phyloP scores from a whole-genome alignment of 2,888 invertebrate species.

The Drepana falcataria region DNA sequence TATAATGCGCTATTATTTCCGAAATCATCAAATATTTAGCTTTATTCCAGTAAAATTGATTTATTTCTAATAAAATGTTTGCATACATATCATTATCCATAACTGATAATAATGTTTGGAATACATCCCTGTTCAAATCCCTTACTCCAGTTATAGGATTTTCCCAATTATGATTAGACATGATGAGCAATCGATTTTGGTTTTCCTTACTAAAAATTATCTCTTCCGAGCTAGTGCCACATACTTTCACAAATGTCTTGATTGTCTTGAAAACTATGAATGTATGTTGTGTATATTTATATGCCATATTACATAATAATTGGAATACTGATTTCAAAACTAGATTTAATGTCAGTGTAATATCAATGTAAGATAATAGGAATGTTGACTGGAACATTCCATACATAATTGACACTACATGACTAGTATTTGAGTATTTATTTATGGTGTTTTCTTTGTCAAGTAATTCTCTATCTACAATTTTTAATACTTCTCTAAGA shows the following conservation, averaged over 20 bases:
- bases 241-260: conserved; percentile 57
- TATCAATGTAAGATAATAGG: conserved; percentile 24
- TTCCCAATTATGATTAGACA: conserved; percentile 81
- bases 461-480: conserved; percentile 31
- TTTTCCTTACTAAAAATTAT: conserved; percentile 38
- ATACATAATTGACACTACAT: conserved; percentile 56
- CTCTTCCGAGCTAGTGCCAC: conserved; percentile 45
- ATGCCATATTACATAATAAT: conserved; percentile 49
- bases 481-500: conserved; percentile 31
- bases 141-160: conserved; percentile 77
- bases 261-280: conserved; percentile 74
- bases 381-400: conserved; percentile 66
- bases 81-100: conserved; percentile 34
- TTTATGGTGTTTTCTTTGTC: conserved; percentile 18
- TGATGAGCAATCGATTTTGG: conserved; percentile 58
- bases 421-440: conserved; percentile 23
- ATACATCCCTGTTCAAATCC: conserved; percentile 71
- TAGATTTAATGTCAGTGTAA: conserved; percentile 13
- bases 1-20: conserved; percentile 58
- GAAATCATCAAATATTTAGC: conserved; percentile 78
- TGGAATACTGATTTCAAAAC: conserved; percentile 41
- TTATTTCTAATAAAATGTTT: conserved; percentile 43
- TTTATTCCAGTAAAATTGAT: conserved; percentile 78
- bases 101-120: conserved; percentile 50
- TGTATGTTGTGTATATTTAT: conserved; percentile 74